Evolutionary conservation across 1,140 invertebrate species (phyloP), one percentile per base, ranked within the genome.

Genomic region (Drosophila pruinosa): DNA sequence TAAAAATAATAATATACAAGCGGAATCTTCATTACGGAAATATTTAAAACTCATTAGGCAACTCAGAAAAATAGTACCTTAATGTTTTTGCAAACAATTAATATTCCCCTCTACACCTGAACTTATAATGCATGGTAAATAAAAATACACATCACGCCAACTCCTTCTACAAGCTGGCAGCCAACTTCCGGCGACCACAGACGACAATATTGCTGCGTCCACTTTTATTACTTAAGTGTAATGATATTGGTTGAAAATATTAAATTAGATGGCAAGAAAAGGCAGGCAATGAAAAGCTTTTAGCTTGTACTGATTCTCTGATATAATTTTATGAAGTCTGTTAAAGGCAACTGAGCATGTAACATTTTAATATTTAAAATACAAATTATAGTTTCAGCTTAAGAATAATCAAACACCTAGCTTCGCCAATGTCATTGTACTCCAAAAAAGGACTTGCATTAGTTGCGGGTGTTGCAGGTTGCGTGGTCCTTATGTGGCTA

Each of bases 141-240:
- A 14, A 22, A 53, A 45, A 21, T n/a, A n/a, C 6, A 12, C 65
- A 69, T 52, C 82, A 86, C 81, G 81, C 74, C 45, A 86, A 48
- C 47, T 48, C 43, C 19, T 43, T 45, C 15, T 21, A 14, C 3
- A 5, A 12, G 31, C 58, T 61, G 43, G 48, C 26, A 31, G 26
- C 4, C 47, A 15, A 81, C 78, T 78, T 81, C 78, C 65, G 74
- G 57, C 43, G 48, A 21, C 53, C 48, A 43, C 28, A 58, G 59
- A 71, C 80, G 67, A 75, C 79, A 78, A 75, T 65, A 71, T 48
- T 34, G 50, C 43, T 21, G 24, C 36, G 22, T 24, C 12, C 39
- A 14, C n/a, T 21, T 45, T 54, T 24, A 38, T 69, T 24, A 7
- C 2, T 31, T 31, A 19, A 26, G 24, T 34, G 31, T 22, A 48